phyloP scores from a whole-genome alignment of 2,113 vertebrate genomes.

The Sitta europaea region DNA sequence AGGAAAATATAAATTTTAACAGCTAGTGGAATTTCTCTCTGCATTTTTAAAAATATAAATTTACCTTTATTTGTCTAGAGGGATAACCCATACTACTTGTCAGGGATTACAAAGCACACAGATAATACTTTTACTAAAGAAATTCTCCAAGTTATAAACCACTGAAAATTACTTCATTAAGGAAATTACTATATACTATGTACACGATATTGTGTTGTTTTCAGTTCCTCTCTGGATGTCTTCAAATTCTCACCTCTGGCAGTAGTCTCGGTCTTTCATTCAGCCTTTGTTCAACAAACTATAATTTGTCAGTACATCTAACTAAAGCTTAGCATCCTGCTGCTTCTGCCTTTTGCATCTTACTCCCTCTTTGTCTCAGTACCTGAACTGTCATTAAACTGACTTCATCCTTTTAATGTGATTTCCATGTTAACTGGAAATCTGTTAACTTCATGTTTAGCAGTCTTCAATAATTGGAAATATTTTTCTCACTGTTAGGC shows the following conservation, averaged over 20 bases:
- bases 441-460: background rate
- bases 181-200: background rate
- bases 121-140: background rate
- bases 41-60: background rate
- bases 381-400: background rate
- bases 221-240: background rate
- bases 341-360: background rate
- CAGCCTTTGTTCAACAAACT: background rate
- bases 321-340: background rate
- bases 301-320: background rate
- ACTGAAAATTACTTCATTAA: background rate
- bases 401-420: background rate
- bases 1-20: background rate
- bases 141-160: background rate
- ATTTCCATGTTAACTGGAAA: background rate
- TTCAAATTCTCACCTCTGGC: background rate
- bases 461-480: background rate
- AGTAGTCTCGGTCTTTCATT: background rate
- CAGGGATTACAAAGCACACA: background rate
- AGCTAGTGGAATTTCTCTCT: background rate
- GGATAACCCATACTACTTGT: background rate
- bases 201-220: background rate
- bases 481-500: background rate
- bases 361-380: background rate
- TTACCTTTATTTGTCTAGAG: background rate